Evolutionary conservation across 2,888 invertebrate species (phyloP), one percentile per base, ranked within the genome.

Genomic region (Oscheius myriophilus): DNA sequence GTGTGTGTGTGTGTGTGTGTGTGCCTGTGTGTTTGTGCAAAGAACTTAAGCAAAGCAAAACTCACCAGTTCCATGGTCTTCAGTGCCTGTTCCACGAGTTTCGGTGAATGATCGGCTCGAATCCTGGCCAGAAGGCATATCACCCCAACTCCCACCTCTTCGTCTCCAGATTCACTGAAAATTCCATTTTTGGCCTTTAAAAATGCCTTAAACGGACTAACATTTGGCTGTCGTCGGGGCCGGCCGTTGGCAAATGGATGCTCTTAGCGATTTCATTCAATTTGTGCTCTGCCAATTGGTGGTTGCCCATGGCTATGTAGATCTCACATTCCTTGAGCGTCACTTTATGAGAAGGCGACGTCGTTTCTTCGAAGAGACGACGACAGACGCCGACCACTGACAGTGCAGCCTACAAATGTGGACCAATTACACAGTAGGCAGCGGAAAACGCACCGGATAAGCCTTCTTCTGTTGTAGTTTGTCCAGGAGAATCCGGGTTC

Each of bases 271-370:
- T 26, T 33, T 23, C 18, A 49, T 46, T 21, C 11, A 61, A 21
- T 25, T 39, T 61, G 41, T 61, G 46, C 21, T 61, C 61, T 11
- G 61, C 67, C 55, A 67, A 25, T n/a, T 61, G 61, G 39, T 67
- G 46, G 21, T 67, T 26, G 11, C 67, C 67, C 61, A 61, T 67
- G 16, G 62, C 67, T 1, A 67, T 46, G 11, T 53, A 52, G 21
- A 67, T 41, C 21, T 54, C 45, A 16, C 52, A 59, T 21, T 67
- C 46, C 21, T 67, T 52, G 26, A 67, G 43, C 12, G 41, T 16
- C 16, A 67, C 18, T 11, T 41, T n/a, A 23, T 49, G 18, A 2
- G 16, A 16, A 39, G 26, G 33, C 14, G 49, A 23, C 7, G 26
- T 61, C 16, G 26, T 16, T 11, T 61, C 23, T n/a, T 16, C 14